Evolutionary conservation across 2,888 invertebrate genomes (phyloP).

Genomic region (Chloromyia formosa): DNA sequence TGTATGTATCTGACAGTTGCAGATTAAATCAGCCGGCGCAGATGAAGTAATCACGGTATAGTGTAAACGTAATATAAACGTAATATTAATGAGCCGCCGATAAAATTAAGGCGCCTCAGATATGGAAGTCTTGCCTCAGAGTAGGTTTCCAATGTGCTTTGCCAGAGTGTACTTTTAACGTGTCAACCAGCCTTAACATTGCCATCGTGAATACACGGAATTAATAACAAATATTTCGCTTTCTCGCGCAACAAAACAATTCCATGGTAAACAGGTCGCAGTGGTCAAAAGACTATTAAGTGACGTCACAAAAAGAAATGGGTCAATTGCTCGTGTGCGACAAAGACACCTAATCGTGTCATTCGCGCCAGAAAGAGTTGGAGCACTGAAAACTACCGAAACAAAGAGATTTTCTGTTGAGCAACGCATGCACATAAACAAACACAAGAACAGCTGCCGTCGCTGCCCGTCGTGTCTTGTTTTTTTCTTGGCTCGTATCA

Average conservation of each 20-base stretch:
- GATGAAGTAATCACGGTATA: no score
- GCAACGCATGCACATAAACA: slow-evolving; percentile 21
- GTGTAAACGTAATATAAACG: no score
- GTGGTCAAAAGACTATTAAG: background rate
- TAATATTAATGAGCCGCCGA: no score
- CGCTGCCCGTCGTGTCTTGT: background rate
- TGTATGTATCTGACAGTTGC: no score
- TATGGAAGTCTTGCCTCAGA: no score
- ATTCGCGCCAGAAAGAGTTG: background rate
- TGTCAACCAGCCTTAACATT: no score
- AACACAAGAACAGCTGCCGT: slow-evolving; percentile 38
- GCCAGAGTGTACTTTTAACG: no score
- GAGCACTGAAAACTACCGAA: background rate
- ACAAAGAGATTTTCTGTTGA: background rate
- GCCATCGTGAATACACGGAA: slow-evolving; percentile 5
- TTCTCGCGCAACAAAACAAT: no score
- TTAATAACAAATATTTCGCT: background rate
- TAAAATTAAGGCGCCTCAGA: no score
- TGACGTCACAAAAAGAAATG: slow-evolving; percentile 36
- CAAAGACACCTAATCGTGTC: slow-evolving; percentile 11
- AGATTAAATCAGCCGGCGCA: no score
- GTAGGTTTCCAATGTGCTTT: no score
- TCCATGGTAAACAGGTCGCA: slow-evolving; percentile 13
- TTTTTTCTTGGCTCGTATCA: background rate
- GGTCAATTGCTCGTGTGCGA: slow-evolving; percentile 16